Base-by-base conservation (phyloP, 1,140 invertebrate species). In the Bombus pascuorum region DNA sequence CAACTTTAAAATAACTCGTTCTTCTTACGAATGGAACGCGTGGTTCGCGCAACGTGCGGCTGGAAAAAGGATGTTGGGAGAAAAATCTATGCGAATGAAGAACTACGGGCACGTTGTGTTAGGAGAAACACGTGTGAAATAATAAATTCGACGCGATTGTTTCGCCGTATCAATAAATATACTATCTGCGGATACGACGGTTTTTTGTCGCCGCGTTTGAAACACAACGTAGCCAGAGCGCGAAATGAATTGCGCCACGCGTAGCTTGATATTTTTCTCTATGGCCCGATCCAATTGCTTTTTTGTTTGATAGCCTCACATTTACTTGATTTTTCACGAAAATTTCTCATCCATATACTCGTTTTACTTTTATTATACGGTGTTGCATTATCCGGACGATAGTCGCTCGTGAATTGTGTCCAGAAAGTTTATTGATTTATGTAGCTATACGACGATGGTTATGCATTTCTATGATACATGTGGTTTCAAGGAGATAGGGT, bases 161-260 rank as follows among this genome's bases (percentile, higher is more conserved):
- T 92, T 86, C 72, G 80, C 65, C 85, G 83, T 90, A 91, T 91
- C 91, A 86, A 90, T 92, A 92, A 92, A 92, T 90, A 92, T 87
- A 89, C 78, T 83, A 73, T 86, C 79, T 68, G 70, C 89, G 84
- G 77, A 84, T 81, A 85, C 84, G 82, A 70, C 44, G 71, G 12
- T 80, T 88, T 91, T 90, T 86, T 84, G 81, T 85, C 44, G 81
- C 37, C 66, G 65, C 71, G 83, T 88, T 90, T 82, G 77, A 66
- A 34, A 42, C 34, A 53, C 78, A 74, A 77, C 70, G 81, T 53
- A 68, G 85, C 47, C 57, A 34, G 53, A 34, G 87, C 68, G 79
- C 66, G 68, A 85, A 91, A 89, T 87, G 85, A 89, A 91, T 89
- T 91, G 82, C 79, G 53, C 44, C 70, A 59, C 79, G 57, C 57